Evolutionary conservation across 1,140 invertebrate species (phyloP).

Genomic region (Trichonephila clavata): DNA sequence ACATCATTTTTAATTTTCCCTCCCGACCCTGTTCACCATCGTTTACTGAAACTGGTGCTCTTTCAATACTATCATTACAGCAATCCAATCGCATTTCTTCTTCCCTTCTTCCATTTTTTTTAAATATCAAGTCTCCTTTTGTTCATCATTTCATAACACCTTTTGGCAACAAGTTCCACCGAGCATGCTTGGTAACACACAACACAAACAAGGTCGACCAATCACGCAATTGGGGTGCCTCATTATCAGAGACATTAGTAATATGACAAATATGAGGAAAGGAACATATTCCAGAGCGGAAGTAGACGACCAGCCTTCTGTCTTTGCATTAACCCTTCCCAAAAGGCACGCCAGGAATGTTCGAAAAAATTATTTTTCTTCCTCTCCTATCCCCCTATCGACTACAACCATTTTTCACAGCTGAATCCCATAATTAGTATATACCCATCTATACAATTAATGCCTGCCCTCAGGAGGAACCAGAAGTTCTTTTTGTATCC

Average conservation of each 20-base stretch:
- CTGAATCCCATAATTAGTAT: slow-evolving; percentile 63
- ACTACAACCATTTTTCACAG: slow-evolving; percentile 66
- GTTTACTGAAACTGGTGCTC: slow-evolving; percentile 22
- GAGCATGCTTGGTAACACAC: neutral
- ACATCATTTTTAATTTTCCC: slow-evolving; percentile 14
- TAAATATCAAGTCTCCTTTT: neutral
- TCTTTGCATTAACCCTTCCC: slow-evolving; percentile 34
- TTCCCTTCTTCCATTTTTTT: neutral
- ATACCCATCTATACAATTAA: slow-evolving; percentile 65
- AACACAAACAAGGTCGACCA: slow-evolving; percentile 35
- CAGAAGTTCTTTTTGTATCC: neutral
- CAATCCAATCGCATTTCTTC: slow-evolving; percentile 25
- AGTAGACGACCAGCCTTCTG: slow-evolving; percentile 30
- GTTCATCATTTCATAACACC: neutral
- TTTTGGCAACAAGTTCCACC: neutral
- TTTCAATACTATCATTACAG: neutral
- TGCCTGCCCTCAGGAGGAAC: neutral
- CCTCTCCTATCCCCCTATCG: neutral
- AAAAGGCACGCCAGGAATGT: slow-evolving; percentile 50
- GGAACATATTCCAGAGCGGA: slow-evolving; percentile 48
- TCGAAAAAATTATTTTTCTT: slow-evolving; percentile 11
- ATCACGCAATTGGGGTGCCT: neutral
- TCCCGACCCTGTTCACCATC: neutral
- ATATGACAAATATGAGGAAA: slow-evolving; percentile 58
- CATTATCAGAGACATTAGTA: slow-evolving; percentile 36